phyloP scores from a whole-genome alignment of 1,140 invertebrate species.

The Archivesica marissinica region DNA sequence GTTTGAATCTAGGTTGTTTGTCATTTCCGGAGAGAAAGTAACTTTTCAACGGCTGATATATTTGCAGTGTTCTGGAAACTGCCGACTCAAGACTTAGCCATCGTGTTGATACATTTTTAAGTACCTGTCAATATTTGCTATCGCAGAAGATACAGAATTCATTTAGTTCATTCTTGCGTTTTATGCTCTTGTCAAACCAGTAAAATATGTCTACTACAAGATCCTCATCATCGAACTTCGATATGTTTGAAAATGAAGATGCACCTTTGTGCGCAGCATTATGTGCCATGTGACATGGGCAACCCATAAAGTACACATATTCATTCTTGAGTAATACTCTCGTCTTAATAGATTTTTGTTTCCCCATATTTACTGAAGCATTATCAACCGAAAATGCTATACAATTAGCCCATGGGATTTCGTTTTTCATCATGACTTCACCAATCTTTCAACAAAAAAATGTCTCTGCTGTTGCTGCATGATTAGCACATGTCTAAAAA shows the following conservation, averaged over 20 bases:
- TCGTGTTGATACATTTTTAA: neutral
- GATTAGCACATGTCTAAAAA: constrained; percentile 23
- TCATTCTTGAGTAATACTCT: constrained; percentile 29
- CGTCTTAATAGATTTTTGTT: neutral
- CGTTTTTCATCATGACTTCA: neutral
- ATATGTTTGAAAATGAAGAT: constrained; percentile 10
- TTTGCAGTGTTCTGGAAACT: neutral
- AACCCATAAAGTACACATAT: constrained; percentile 4
- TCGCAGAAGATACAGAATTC: constrained; percentile 43
- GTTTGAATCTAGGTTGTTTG: constrained; percentile 6
- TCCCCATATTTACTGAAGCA: constrained; percentile 47
- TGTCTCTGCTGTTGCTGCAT: neutral
- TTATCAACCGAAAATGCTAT: constrained; percentile 35
- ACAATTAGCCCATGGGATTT: constrained; percentile 24
- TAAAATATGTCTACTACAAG: constrained; percentile 24
- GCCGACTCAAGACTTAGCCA: neutral
- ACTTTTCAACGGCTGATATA: constrained; percentile 14
- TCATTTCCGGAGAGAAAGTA: neutral
- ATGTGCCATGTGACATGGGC: constrained; percentile 37
- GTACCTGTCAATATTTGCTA: neutral
- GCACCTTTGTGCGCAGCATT: constrained; percentile 25
- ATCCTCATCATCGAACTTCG: constrained; percentile 36
- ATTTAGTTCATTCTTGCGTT: constrained; percentile 26
- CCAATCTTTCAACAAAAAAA: constrained; percentile 32
- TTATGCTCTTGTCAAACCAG: constrained; percentile 46